A percentile compares a stretch with the other conserved stretches of the same genome.
Evolutionary conservation across 2,113 vertebrate genomes (phyloP).

Genomic region (Callospermophilus lateralis): DNA sequence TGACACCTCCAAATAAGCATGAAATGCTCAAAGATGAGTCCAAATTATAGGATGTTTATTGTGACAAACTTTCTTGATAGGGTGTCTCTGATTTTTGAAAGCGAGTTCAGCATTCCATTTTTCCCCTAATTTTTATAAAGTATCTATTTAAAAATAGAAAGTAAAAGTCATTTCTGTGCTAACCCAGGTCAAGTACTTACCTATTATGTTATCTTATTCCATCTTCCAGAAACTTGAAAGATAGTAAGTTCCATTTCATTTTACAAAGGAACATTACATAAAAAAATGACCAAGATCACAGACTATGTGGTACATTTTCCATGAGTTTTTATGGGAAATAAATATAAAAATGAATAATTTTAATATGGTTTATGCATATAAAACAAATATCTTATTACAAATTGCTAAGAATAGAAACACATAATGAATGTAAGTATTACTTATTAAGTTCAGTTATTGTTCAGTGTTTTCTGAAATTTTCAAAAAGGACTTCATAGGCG

Average conservation of each 20-base stretch:
- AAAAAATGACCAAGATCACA: not conserved
- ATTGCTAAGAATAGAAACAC: not conserved
- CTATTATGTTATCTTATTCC: not conserved
- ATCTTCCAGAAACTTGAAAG: constrained; percentile 19
- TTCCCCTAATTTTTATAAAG: constrained; percentile 9
- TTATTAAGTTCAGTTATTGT: constrained; percentile 4
- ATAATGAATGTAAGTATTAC: not conserved
- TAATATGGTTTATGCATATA: not conserved
- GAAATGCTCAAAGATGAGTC: not conserved
- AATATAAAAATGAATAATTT: constrained; percentile 23
- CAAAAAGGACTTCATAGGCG: not conserved
- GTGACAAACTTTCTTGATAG: not conserved
- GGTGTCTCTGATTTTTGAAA: not conserved
- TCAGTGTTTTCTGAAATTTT: constrained; percentile 1
- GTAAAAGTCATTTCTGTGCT: not conserved
- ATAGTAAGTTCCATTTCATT: constrained; percentile 15
- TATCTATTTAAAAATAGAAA: constrained; percentile 42
- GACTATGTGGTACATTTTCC: constrained; percentile 19
- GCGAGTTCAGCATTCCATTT: not conserved
- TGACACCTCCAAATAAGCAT: not conserved
- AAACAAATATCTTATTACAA: constrained; percentile 2
- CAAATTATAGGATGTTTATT: not conserved
- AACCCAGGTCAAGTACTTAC: not conserved
- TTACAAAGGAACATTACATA: constrained; percentile 47
- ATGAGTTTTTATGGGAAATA: constrained; percentile 29